These are phyloP conservation scores for Carpatolechia fugitivella DNA, from an alignment of 2,888 invertebrate species.

Conservation along the genomic window DNA sequence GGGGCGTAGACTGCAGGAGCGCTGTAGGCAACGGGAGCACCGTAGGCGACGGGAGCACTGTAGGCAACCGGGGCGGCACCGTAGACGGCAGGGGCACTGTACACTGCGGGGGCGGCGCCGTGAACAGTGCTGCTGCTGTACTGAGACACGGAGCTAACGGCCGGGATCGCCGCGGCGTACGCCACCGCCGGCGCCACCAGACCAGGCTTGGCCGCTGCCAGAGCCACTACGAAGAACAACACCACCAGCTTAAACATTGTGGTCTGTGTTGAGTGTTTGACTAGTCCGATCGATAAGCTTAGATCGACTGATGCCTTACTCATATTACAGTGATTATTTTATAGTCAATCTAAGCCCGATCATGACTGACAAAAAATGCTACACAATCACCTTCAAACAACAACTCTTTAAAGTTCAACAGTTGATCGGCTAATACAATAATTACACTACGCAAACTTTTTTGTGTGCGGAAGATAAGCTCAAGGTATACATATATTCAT, in stretches of 20 bases:
- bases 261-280: conserved; percentile 70
- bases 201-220: conserved; percentile 77
- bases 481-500: conserved; percentile 24
- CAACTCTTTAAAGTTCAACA: conserved; percentile 22
- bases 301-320: conserved; percentile 63
- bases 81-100: conserved; percentile 29
- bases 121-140: conserved; percentile 48
- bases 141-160: conserved; percentile 42
- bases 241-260: conserved; percentile 63
- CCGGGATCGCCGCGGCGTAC: conserved; percentile 45
- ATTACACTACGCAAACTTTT: conserved; percentile 33
- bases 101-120: conserved; percentile 40
- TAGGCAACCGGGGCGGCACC: conserved; percentile 32
- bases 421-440: conserved; percentile 11
- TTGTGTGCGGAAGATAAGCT: conserved; percentile 33
- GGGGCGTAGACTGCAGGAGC: conserved; percentile 21
- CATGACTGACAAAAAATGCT: conserved; percentile 50
- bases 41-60: conserved; percentile 26
- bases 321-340: conserved; percentile 50
- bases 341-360: conserved; percentile 39
- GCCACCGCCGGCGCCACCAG: conserved; percentile 44
- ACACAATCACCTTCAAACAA: conserved; percentile 59
- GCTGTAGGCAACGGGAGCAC: conserved; percentile 29
- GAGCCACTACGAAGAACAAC: conserved; percentile 70
- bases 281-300: conserved; percentile 47